These are phyloP conservation scores for Griposia aprilina DNA, from an alignment of 2,888 invertebrate species.

Conservation along the genomic window DNA sequence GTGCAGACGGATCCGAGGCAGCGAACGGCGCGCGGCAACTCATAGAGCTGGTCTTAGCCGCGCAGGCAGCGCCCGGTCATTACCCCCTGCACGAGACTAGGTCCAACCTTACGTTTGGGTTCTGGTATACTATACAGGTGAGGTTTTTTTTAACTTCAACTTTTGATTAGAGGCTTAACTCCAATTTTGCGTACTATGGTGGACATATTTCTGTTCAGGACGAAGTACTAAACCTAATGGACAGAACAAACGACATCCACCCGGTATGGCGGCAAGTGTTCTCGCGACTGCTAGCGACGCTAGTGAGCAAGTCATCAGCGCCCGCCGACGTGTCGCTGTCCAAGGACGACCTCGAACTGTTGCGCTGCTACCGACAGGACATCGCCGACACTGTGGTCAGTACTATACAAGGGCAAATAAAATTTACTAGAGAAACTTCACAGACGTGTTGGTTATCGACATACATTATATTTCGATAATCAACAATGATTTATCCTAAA, in stretches of 20 bases:
- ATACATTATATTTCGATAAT: no score
- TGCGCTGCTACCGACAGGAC: slow-evolving; percentile 96
- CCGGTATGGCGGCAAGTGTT: slow-evolving; percentile 94
- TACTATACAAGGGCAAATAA: slow-evolving; percentile 20
- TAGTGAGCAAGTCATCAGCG: slow-evolving; percentile 95
- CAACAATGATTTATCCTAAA: not conserved
- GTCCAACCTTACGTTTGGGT: slow-evolving; percentile 96
- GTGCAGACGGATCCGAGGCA: slow-evolving; percentile 68
- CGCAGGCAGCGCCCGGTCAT: slow-evolving; percentile 94
- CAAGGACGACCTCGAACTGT: slow-evolving; percentile 95
- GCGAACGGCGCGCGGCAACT: slow-evolving; percentile 84
- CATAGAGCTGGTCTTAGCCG: slow-evolving; percentile 94
- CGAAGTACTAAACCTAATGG: slow-evolving; percentile 89
- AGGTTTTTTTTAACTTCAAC: not conserved
- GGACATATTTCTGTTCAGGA: slow-evolving; percentile 86
- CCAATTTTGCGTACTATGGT: not conserved
- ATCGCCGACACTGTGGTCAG: slow-evolving; percentile 95
- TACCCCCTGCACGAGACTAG: slow-evolving; percentile 97
- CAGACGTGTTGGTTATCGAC: not conserved
- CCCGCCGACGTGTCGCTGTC: slow-evolving; percentile 92
- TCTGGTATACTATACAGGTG: slow-evolving; percentile 98
- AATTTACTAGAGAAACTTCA: not conserved
- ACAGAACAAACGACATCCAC: slow-evolving; percentile 79
- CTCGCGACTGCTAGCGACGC: slow-evolving; percentile 93
- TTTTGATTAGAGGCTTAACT: not conserved